Base-by-base conservation (phyloP, 2,888 invertebrate species). In the Cryptus viduatorius region DNA sequence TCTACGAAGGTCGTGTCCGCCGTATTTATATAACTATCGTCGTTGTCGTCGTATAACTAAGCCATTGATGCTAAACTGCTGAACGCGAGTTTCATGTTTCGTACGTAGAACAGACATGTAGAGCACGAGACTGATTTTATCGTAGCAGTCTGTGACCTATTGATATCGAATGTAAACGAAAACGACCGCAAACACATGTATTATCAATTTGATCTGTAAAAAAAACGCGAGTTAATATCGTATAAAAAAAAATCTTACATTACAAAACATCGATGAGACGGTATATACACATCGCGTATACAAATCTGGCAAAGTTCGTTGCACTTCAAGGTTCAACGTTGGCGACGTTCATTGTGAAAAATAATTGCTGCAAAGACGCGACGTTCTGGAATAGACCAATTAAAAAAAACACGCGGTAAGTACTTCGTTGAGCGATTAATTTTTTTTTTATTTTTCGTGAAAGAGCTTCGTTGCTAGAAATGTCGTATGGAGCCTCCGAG, bases 121-220 rank as follows among this genome's bases (percentile, higher is more conserved):
- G 68, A 75, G 48, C 73, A 80, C 67, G 46, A 75, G 59, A n/a
- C 48, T 7, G 37, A 37, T 80, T 61, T 80, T 19, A 31, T 19
- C 12, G 31, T 44, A n/a, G 37, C 7, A 37, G 1, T 1, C 7
- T 7, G 59, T 56, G 67, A 68, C 68, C 29, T 72, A 65, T 19
- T 12, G 72, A 59, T 73, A 56, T 42, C 75, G 65, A 8, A 37
- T 37, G 37, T 7, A 8, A 37, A 8, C 37, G 4, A 0, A 8
- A 4, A 8, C 37, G 37, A 37, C n/a, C 44, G 3, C 44, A 44
- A 42, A n/a, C 3, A 8, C 44, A 65, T 42, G 7, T 65, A 4
- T 16, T 37, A 37, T 37, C 8, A 65, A 10, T 44, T 44, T 44
- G 65, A 65, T 46, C 44, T 44, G 42, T 44, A 16, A 7, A 37